phyloP scores from a whole-genome alignment of 1,140 invertebrate genomes.

The Bombus superbus region DNA sequence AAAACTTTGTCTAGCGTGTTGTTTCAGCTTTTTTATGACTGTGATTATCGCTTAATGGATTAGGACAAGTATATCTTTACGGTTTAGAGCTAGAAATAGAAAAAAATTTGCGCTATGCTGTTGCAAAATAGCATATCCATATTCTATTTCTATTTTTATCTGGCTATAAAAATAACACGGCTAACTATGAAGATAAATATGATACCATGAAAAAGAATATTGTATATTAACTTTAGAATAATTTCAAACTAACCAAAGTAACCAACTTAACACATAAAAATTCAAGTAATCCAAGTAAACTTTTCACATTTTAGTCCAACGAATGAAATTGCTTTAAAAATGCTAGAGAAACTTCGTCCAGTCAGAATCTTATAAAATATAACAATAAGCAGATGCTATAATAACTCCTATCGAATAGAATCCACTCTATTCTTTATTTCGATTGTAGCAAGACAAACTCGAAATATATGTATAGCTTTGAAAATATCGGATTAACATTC shows the following conservation, averaged over 20 bases:
- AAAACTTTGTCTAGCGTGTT: not conserved
- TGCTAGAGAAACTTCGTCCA: not conserved
- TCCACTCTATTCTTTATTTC: no score
- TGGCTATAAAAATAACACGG: no score
- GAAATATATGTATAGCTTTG: conserved; percentile 12
- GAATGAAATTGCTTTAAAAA: not conserved
- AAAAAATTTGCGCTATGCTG: not conserved
- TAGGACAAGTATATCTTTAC: not conserved
- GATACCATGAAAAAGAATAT: no score
- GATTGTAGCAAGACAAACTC: not conserved
- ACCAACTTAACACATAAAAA: no score
- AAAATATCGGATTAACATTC: conserved; percentile 10
- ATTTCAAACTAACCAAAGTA: no score
- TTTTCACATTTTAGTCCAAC: not conserved
- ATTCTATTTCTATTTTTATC: no score
- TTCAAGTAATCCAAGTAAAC: no score
- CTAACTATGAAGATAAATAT: no score
- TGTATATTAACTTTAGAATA: no score
- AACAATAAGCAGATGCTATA: not conserved
- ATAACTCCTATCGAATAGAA: no score
- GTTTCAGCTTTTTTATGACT: not conserved
- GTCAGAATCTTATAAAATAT: no score
- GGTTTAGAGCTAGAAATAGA: not conserved
- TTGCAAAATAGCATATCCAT: no score
- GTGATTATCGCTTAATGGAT: not conserved